These are phyloP conservation scores for Melipona bicolor DNA, from an alignment of 2,888 invertebrate genomes.

Conservation along the genomic window DNA sequence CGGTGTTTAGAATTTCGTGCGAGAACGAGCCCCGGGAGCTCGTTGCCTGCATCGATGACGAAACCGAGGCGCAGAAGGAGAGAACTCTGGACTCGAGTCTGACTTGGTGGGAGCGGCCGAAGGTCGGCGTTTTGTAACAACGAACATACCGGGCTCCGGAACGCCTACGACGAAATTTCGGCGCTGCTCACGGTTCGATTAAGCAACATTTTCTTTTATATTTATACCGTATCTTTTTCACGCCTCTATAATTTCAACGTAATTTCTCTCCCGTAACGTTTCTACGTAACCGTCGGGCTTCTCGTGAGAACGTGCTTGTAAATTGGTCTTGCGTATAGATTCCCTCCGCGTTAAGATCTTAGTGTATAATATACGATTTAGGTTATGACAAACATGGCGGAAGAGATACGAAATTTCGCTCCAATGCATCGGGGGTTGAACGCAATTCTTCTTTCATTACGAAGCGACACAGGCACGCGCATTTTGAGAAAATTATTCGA, in stretches of 20 bases:
- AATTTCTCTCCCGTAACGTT: constrained; percentile 5
- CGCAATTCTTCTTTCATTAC: neutral
- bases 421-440: too few species aligned
- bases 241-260: neutral
- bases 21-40: constrained; percentile 20
- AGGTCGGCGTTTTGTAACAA: constrained; percentile 66
- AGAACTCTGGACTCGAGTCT: constrained; percentile 56
- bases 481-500: neutral
- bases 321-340: neutral
- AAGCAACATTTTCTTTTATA: constrained; percentile 48
- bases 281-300: neutral
- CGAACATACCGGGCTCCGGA: constrained; percentile 45
- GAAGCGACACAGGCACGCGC: too few species aligned
- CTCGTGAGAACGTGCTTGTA: neutral
- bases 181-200: constrained; percentile 43
- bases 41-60: constrained; percentile 52
- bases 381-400: constrained; percentile 43
- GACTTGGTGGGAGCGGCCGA: constrained; percentile 61
- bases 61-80: constrained; percentile 55
- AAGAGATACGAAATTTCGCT: neutral
- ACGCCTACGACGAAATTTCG: constrained; percentile 66
- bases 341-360: neutral
- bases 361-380: neutral
- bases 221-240: constrained; percentile 13
- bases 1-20: constrained; percentile 57